Evolutionary conservation across 2,888 invertebrate genomes (phyloP).

Genomic region (Agonum fuliginosum): DNA sequence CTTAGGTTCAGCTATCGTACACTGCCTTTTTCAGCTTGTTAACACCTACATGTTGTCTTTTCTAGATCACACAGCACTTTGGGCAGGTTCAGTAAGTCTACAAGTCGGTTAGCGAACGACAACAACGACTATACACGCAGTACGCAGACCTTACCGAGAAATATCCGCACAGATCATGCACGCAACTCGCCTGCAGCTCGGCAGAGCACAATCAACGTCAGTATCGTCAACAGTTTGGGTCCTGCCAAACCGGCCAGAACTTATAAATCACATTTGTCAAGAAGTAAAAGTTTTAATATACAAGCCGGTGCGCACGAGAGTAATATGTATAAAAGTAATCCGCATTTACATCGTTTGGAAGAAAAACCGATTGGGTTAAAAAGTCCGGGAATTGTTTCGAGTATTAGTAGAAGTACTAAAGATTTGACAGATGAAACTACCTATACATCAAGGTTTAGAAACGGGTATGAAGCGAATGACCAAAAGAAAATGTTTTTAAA

Average conservation of each 20-base stretch:
- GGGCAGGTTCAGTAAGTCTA: conserved; percentile 89
- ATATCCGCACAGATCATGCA: conserved; percentile 67
- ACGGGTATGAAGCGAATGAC: conserved; percentile 75
- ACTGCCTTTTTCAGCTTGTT: conserved; percentile 24
- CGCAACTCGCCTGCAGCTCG: conserved; percentile 63
- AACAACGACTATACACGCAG: conserved; percentile 77
- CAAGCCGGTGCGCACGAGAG: conserved; percentile 74
- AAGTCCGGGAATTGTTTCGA: conserved; percentile 90
- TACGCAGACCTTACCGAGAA: conserved; percentile 86
- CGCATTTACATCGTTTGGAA: conserved; percentile 82
- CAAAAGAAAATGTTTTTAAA: conserved; percentile 82
- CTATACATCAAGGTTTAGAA: conserved; percentile 77
- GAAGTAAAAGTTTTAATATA: conserved; percentile 91
- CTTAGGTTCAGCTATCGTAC: conserved; percentile 1
- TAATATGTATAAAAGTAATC: conserved; percentile 85
- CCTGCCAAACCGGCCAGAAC: conserved; percentile 88
- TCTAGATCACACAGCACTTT: conserved; percentile 84
- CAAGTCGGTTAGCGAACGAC: conserved; percentile 80
- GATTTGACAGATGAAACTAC: conserved; percentile 81
- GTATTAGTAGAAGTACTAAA: conserved; percentile 88
- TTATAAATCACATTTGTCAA: conserved; percentile 82
- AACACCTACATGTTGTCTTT: conserved; percentile 68
- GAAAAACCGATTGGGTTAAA: conserved; percentile 84
- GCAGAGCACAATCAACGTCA: conserved; percentile 80
- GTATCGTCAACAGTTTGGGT: conserved; percentile 77